Percentiles rank a stretch among this genome's conserved stretches.
Evolutionary conservation across 2,888 invertebrate genomes (phyloP).

Genomic region (Lasioglossum villosulum): DNA sequence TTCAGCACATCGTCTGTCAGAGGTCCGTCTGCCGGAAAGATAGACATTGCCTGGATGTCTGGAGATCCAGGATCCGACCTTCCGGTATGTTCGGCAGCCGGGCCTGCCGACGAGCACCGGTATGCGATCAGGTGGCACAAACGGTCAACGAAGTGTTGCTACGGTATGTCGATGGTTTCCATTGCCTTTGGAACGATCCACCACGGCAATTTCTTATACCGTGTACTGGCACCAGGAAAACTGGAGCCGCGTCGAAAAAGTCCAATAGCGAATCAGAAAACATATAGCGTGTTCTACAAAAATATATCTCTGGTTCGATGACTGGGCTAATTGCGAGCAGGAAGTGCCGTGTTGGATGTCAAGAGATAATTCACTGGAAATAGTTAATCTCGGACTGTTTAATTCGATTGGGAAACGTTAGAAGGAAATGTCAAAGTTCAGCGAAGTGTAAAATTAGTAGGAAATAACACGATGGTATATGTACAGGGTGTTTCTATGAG

Average conservation of each 20-base stretch:
- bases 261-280: too few species aligned
- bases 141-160: slow-evolving; percentile 74
- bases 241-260: not conserved
- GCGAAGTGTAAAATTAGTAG: too few species aligned
- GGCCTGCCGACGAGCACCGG: slow-evolving; percentile 71
- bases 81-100: slow-evolving; percentile 77
- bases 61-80: slow-evolving; percentile 76
- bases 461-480: too few species aligned
- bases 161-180: slow-evolving; percentile 72
- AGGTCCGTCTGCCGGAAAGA: slow-evolving; percentile 72
- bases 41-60: slow-evolving; percentile 77
- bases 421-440: too few species aligned
- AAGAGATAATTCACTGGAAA: not conserved
- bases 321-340: not conserved
- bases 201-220: not conserved
- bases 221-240: accelerated
- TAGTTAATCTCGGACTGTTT: not conserved
- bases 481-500: too few species aligned
- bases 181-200: slow-evolving; percentile 52
- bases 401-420: not conserved
- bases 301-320: not conserved
- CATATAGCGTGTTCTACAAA: not conserved
- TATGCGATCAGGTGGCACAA: slow-evolving; percentile 77
- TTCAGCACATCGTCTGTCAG: slow-evolving; percentile 61
- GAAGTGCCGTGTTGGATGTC: not conserved